Evolutionary conservation across 2,113 vertebrate genomes (phyloP).

Genomic region (Corynorhinus townsendii): DNA sequence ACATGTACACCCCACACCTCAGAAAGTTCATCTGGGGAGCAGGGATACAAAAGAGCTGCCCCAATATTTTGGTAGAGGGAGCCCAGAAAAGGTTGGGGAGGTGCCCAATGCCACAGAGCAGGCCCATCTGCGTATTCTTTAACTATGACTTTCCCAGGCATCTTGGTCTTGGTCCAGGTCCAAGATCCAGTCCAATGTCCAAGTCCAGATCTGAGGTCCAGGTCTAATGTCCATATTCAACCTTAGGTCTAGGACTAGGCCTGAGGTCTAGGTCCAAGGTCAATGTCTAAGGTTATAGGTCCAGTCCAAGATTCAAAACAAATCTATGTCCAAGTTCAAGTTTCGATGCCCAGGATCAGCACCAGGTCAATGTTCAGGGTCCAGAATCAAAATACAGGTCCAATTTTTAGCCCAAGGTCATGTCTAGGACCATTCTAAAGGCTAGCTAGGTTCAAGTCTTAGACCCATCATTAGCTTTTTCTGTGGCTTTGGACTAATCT

Average conservation of each 20-base stretch:
- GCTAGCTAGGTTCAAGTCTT: not conserved
- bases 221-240: not conserved
- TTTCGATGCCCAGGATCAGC: not conserved
- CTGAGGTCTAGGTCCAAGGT: not conserved
- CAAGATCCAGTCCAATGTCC: not conserved
- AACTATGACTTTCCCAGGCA: not conserved
- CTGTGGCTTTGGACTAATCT: not conserved
- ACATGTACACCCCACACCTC: not conserved
- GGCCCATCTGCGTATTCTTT: not conserved
- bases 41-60: not conserved
- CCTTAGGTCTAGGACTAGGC: not conserved
- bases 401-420: conserved; percentile 38
- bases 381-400: not conserved
- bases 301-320: not conserved
- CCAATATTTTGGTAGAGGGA: not conserved
- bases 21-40: not conserved
- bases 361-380: not conserved
- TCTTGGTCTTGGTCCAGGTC: not conserved
- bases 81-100: not conserved
- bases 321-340: not conserved
- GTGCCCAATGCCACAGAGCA: not conserved
- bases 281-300: not conserved
- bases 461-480: not conserved
- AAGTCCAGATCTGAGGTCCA: not conserved
- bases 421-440: not conserved